Percentiles rank a stretch among this genome's conserved stretches.
These are phyloP conservation scores for Camponotus fellah DNA, from an alignment of 2,888 invertebrate species.

Conservation along the genomic window DNA sequence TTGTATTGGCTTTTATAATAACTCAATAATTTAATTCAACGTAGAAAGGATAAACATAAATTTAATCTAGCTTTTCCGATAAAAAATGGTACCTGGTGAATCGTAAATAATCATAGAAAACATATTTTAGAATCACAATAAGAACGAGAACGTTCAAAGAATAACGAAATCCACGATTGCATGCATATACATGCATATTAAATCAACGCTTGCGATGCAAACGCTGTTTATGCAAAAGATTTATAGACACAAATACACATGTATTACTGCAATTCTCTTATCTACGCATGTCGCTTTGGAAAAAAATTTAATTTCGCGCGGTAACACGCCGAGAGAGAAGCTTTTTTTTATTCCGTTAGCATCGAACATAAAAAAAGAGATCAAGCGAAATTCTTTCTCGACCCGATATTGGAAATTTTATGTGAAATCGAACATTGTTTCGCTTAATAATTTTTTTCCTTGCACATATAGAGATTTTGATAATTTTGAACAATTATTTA, in stretches of 20 bases:
- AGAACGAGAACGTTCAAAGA: constrained; percentile 18
- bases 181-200: constrained; percentile 20
- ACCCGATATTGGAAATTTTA: constrained; percentile 38
- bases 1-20: not conserved
- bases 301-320: constrained; percentile 43
- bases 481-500: constrained; percentile 1
- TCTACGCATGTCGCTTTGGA: not conserved
- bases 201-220: constrained; percentile 14
- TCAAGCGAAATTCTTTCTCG: constrained; percentile 25
- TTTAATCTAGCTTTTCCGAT: not conserved
- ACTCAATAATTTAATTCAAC: not conserved
- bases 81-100: not conserved
- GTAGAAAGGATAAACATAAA: not conserved
- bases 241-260: constrained; percentile 23
- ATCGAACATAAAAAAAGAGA: not conserved
- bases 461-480: not conserved
- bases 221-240: constrained; percentile 27
- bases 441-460: not conserved
- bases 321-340: constrained; percentile 13
- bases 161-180: not conserved
- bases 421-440: not conserved
- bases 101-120: not conserved
- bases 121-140: constrained; percentile 28
- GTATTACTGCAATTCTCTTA: constrained; percentile 29
- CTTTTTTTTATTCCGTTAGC: constrained; percentile 10